Conservation (phyloP, 2,888 invertebrate species). For the Lasioglossum figueresi region DNA sequence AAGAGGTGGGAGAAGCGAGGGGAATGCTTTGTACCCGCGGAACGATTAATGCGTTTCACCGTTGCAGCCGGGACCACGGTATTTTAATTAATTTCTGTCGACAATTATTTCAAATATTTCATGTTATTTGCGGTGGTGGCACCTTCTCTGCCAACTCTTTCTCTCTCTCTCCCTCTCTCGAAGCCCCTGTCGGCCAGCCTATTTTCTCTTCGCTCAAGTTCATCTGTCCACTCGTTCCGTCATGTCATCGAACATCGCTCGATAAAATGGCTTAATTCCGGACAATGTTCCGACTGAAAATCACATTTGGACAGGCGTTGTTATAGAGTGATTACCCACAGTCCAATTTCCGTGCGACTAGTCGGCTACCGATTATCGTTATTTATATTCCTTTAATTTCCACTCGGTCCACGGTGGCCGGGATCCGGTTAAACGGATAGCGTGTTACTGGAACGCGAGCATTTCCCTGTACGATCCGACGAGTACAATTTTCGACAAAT, state of each 20-base stretch:
- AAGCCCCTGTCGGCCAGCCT: neutral
- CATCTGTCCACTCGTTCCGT: constrained; percentile 49
- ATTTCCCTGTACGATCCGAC: neutral
- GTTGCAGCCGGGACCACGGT: constrained; percentile 37
- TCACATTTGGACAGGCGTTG: constrained; percentile 64
- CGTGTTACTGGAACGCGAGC: constrained; percentile 12
- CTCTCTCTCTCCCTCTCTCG: neutral
- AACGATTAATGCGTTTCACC: constrained; percentile 50
- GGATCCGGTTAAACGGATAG: neutral
- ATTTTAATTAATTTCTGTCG: constrained; percentile 74
- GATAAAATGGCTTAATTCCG: constrained; percentile 68
- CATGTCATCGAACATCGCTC: constrained; percentile 48
- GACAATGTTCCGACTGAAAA: constrained; percentile 58
- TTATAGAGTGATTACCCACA: constrained; percentile 54
- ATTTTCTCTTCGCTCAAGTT: constrained; percentile 47
- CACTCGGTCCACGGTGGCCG: neutral
- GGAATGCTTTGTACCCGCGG: constrained; percentile 37
- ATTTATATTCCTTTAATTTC: constrained; percentile 53
- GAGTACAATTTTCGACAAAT: neutral
- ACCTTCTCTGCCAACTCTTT: neutral
- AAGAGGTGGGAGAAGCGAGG: neutral
- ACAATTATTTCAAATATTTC: constrained; percentile 62
- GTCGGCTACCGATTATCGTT: constrained; percentile 46
- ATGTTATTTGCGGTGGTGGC: constrained; percentile 71
- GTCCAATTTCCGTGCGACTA: constrained; percentile 56